Percentiles rank a stretch among this genome's conserved stretches.
These are phyloP conservation scores for Drosophila gunungcola DNA, from an alignment of 1,140 invertebrate species.

Conservation along the genomic window DNA sequence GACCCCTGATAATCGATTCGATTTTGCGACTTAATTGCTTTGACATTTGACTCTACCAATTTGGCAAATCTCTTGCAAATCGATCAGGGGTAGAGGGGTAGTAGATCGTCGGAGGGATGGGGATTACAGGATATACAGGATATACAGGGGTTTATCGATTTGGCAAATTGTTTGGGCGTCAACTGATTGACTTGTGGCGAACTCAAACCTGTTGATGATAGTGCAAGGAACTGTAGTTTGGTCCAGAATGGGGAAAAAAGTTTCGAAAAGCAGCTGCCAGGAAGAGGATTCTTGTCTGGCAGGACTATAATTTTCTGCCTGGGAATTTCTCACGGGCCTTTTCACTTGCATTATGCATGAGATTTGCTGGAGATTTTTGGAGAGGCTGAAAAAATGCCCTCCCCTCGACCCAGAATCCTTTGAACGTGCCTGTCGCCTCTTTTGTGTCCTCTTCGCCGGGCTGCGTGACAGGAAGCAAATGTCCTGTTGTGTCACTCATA, in stretches of 20 bases:
- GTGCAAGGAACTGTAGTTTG: slow-evolving; percentile 13
- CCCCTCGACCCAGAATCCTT: slow-evolving; percentile 29
- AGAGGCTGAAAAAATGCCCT: slow-evolving; percentile 22
- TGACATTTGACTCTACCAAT: slow-evolving; percentile 78
- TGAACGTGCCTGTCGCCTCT: slow-evolving; percentile 63
- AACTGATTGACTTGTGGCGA: slow-evolving; percentile 6
- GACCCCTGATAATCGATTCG: slow-evolving; percentile 50
- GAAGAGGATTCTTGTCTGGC: slow-evolving; percentile 6
- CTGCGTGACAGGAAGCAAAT: slow-evolving; percentile 78
- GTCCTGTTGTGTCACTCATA: slow-evolving; percentile 84
- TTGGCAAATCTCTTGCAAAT: slow-evolving; percentile 57
- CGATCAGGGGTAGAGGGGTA: slow-evolving; percentile 70
- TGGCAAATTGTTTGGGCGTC: slow-evolving; percentile 64
- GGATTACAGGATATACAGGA: slow-evolving; percentile 12
- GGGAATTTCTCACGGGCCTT: slow-evolving; percentile 73
- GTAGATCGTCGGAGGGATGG: slow-evolving; percentile 41
- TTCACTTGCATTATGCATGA: slow-evolving; percentile 77
- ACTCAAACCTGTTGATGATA: slow-evolving; percentile 47
- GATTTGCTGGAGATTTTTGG: slow-evolving; percentile 34
- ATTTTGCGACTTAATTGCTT: slow-evolving; percentile 76
- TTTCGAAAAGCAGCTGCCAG: slow-evolving; percentile 45
- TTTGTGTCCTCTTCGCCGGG: slow-evolving; percentile 48
- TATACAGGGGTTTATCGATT: slow-evolving; percentile 28
- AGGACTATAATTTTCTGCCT: slow-evolving; percentile 42
- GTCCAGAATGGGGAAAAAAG: background rate